A percentile compares a stretch with the other conserved stretches of the same genome.
Evolutionary conservation across 2,888 invertebrate species (phyloP).

Genomic region (Tiliacea aurago): DNA sequence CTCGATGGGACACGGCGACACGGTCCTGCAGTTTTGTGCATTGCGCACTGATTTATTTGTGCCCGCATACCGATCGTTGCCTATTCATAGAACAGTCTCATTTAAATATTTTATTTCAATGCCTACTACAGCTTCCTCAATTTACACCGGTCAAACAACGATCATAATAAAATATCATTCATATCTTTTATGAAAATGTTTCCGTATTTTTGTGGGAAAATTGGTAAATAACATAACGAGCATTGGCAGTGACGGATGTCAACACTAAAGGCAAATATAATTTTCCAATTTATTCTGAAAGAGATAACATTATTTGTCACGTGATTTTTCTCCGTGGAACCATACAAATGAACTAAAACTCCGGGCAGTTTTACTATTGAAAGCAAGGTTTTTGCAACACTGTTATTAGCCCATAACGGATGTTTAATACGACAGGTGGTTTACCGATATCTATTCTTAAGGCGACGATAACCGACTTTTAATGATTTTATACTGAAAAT

Average conservation of each 20-base stretch:
- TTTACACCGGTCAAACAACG: constrained; percentile 38
- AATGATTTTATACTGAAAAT: no score
- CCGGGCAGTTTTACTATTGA: constrained; percentile 14
- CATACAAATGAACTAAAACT: constrained; percentile 14
- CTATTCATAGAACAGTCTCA: constrained; percentile 67
- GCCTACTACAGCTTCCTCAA: constrained; percentile 45
- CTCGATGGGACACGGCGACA: constrained; percentile 70
- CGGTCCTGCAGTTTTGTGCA: constrained; percentile 80
- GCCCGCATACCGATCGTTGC: constrained; percentile 71
- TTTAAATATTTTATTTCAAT: constrained; percentile 70
- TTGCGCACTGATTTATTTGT: constrained; percentile 83
- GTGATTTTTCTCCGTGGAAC: constrained; percentile 14
- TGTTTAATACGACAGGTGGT: constrained; percentile 48
- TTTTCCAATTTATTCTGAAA: constrained; percentile 8
- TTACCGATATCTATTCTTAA: constrained; percentile 48
- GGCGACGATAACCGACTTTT: no score
- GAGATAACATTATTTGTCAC: background rate
- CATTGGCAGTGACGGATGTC: constrained; percentile 43
- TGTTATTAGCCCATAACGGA: constrained; percentile 24
- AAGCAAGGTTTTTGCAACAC: constrained; percentile 31
- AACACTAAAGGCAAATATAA: constrained; percentile 27
- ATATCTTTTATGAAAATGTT: constrained; percentile 40
- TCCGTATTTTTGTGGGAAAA: constrained; percentile 36
- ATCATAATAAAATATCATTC: constrained; percentile 44
- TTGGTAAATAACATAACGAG: constrained; percentile 33